Evolutionary conservation across 2,888 invertebrate genomes (phyloP), one percentile per base, ranked within the genome.

Genomic region (Epistrophe eligans): DNA sequence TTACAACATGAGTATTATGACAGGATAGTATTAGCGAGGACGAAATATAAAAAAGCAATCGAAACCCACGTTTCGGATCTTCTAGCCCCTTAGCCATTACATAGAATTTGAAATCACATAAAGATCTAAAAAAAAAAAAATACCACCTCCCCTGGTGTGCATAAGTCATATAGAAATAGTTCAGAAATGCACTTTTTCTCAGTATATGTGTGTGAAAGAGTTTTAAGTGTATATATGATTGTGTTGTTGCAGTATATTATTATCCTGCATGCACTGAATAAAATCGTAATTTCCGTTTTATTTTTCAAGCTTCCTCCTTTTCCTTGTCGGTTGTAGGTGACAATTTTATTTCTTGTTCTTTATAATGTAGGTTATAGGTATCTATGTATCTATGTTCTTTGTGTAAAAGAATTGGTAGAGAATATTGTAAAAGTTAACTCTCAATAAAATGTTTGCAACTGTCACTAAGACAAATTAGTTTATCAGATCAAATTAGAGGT

Each of bases 401-500:
- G 50, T 19, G 19, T 19, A 19, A 15, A 28, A 13, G 15, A 62
- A 62, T 62, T 24, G 40, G 40, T 43, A 8, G 40, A 24, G 24
- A 24, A 15, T 9, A 62, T 52, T 72, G 64, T 71, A 35, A 50
- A 58, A 43, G 74, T 19, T 58, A 76, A 38, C 74, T 82, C 84
- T 85, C 85, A 84, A 85, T 88, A 88, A 89, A 88, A 89, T 84
- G 88, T 82, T 89, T 80, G 84, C 74, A 72, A 84, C 88, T 88
- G 88, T 88, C 88, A 89, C 82, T 79, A 83, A 80, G 88, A 82
- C 88, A 89, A 89, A 89, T 89, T 89, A 80, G 85, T 84, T 85
- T 89, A 89, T 89, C 89, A 85, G 89, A 89, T 89, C 88, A 83
- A 85, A 85, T 89, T 89, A 79, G 79, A 88, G 48, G 67, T 84